These are phyloP conservation scores for Apis cerana DNA, from an alignment of 1,140 invertebrate genomes.

Conservation along the genomic window DNA sequence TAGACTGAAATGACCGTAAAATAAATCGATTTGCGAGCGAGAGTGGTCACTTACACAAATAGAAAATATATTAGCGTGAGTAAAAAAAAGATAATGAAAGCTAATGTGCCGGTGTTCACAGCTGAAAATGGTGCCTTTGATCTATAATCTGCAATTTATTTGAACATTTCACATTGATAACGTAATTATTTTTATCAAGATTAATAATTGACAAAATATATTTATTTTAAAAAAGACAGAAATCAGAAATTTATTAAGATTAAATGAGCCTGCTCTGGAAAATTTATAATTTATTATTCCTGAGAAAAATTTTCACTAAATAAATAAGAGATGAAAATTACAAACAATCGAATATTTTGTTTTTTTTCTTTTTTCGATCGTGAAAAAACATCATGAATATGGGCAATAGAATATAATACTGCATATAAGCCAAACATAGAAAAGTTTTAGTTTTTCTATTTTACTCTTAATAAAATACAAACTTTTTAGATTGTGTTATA, in stretches of 20 bases:
- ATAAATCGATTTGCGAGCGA: slow-evolving; percentile 62
- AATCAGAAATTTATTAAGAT: neutral
- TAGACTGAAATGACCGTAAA: neutral
- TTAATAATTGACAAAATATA: neutral
- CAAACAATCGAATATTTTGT: neutral
- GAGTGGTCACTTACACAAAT: slow-evolving; percentile 61
- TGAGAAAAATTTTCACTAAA: neutral
- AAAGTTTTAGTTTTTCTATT: neutral
- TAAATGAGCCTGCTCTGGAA: neutral
- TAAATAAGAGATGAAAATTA: neutral
- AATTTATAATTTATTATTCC: neutral
- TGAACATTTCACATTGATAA: neutral
- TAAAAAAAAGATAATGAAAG: slow-evolving; percentile 29
- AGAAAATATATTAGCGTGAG: slow-evolving; percentile 24
- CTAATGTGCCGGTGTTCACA: slow-evolving; percentile 10
- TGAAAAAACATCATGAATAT: neutral
- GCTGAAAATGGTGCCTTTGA: neutral
- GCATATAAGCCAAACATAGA: slow-evolving; percentile 24
- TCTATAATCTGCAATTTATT: neutral
- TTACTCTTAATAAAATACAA: neutral
- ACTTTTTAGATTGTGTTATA: neutral
- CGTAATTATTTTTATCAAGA: no score
- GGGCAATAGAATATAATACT: slow-evolving; percentile 1
- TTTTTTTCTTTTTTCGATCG: neutral
- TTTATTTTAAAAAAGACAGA: neutral